phyloP scores from a whole-genome alignment of 2,888 invertebrate species.

The Mechanitis messenoides region DNA sequence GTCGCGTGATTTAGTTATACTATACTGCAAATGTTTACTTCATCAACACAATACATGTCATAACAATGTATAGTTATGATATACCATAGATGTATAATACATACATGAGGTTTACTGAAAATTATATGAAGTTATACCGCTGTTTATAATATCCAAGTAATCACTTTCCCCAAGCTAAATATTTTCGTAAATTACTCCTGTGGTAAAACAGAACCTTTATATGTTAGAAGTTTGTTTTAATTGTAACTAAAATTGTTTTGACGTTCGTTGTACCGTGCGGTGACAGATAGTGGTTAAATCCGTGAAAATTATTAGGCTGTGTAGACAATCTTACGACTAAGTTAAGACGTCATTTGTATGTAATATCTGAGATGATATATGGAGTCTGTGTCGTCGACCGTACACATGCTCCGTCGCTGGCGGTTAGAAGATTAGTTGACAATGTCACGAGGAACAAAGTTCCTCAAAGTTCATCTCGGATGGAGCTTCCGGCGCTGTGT shows the following conservation, averaged over 20 bases:
- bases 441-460: constrained; percentile 68
- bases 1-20: too few relatives aligned
- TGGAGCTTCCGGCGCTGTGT: constrained; percentile 55
- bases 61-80: neutral
- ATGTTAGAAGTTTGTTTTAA: constrained; percentile 21
- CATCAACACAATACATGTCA: neutral
- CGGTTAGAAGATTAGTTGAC: constrained; percentile 70
- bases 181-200: constrained; percentile 22
- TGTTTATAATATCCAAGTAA: constrained; percentile 12
- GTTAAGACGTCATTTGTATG: constrained; percentile 23
- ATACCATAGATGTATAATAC: too few relatives aligned
- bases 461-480: constrained; percentile 61
- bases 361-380: constrained; percentile 27
- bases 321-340: constrained; percentile 24
- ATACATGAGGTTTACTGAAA: neutral
- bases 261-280: constrained; percentile 18
- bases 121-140: neutral
- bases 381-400: constrained; percentile 31
- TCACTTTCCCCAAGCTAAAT: constrained; percentile 17
- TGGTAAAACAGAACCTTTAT: constrained; percentile 20
- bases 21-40: too few relatives aligned
- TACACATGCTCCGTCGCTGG: constrained; percentile 46
- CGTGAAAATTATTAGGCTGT: constrained; percentile 22
- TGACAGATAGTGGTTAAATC: constrained; percentile 21
- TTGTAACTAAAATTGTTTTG: constrained; percentile 23